Evolutionary conservation across 1,140 invertebrate genomes (phyloP).

Genomic region (Coelopa frigida): DNA sequence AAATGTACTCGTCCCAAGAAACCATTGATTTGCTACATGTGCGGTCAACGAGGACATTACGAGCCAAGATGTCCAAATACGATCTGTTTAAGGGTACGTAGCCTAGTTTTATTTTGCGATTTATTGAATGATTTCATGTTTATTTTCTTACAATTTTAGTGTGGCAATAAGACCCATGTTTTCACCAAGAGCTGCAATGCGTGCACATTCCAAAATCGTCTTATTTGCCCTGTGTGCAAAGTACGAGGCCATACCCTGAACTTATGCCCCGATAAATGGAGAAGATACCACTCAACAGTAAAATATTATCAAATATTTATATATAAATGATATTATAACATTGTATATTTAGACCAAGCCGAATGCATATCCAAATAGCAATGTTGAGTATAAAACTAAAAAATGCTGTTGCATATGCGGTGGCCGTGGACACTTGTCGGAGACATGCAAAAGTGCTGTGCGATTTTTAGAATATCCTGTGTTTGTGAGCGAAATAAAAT

Average conservation of each 20-base stretch:
- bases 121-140: background rate
- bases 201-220: conserved; percentile 49
- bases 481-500: conserved; percentile 22
- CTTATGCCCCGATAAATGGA: conserved; percentile 61
- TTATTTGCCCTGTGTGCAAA: conserved; percentile 53
- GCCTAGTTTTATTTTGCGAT: background rate
- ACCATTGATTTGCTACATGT: conserved; percentile 52
- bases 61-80: conserved; percentile 56
- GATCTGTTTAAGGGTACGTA: conserved; percentile 58
- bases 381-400: conserved; percentile 40
- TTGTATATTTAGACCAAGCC: conserved; percentile 38
- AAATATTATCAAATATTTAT: conserved; percentile 16
- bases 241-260: conserved; percentile 51
- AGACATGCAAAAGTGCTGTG: conserved; percentile 44
- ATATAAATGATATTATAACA: too few relatives aligned
- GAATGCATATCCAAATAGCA: conserved; percentile 39
- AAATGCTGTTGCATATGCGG: conserved; percentile 58
- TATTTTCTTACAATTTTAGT: conserved; percentile 46
- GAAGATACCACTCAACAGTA: conserved; percentile 61
- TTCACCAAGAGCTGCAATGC: conserved; percentile 52
- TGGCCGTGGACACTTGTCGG: conserved; percentile 53
- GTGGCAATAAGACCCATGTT: conserved; percentile 52
- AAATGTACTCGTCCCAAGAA: conserved; percentile 46
- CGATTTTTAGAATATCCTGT: conserved; percentile 22
- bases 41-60: conserved; percentile 53